phyloP scores from a whole-genome alignment of 1,140 invertebrate genomes.

The Melitaea cinxia region DNA sequence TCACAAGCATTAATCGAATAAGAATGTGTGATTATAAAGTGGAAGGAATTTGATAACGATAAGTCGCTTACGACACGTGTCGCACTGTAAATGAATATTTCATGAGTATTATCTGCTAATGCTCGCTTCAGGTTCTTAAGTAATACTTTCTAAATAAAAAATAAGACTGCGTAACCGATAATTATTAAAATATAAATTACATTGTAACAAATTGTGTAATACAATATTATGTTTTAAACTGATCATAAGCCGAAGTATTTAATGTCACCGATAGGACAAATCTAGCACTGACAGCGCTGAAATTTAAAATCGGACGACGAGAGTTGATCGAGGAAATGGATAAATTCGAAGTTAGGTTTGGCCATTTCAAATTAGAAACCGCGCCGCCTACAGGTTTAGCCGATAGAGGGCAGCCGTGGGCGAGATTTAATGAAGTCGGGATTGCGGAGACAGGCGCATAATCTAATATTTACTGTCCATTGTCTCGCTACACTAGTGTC shows the following conservation, averaged over 20 bases:
- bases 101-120: background rate
- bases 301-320: conserved; percentile 16
- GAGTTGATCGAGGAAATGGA: conserved; percentile 22
- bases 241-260: background rate
- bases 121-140: conserved; percentile 1
- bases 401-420: conserved; percentile 52
- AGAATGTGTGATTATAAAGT: background rate
- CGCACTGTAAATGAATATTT: background rate
- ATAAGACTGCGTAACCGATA: background rate
- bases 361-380: conserved; percentile 42
- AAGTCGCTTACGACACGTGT: background rate
- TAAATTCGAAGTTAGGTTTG: conserved; percentile 20
- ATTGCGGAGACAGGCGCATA: conserved; percentile 52
- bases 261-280: conserved; percentile 3
- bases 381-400: conserved; percentile 43
- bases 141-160: conserved; percentile 18
- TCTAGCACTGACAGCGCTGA: conserved; percentile 4
- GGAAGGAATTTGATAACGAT: background rate
- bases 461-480: conserved; percentile 61
- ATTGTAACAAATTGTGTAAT: conserved; percentile 9
- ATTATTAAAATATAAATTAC: conserved; percentile 18
- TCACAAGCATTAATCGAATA: background rate
- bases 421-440: conserved; percentile 58
- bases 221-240: background rate
- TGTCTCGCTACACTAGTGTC: conserved; percentile 51